Evolutionary conservation across 2,113 vertebrate species (phyloP), one percentile per base, ranked within the genome.

Genomic region (Nannospalax galili): DNA sequence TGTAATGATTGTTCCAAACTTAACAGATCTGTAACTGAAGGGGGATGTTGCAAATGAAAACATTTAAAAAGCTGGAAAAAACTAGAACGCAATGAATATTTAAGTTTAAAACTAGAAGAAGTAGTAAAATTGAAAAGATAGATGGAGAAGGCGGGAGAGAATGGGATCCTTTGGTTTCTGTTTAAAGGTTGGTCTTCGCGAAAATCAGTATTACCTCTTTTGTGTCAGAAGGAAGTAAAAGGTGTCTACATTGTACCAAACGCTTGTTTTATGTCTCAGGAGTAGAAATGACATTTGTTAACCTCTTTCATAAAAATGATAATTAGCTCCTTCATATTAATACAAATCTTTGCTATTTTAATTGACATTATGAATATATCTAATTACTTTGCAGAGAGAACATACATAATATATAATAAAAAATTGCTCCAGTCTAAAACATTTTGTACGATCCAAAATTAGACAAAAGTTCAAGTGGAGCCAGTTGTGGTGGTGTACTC

Each of bases 231-330:
- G 9, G 80, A 80, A 60, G 30, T 42, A 70, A 40, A 74, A 62
- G 65, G 12, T 45, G 24, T 72, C 28, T 26, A 89, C 24, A 89
- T 79, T 37, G 52, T 90, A 42, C 1, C 60, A 65, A 95, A 35
- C 9, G 5, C 37, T 22, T 28, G 40, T 72, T 92, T 72, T 22
- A 6, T 73, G 77, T 78, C 40, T 88, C 15, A 94, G 42, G 69
- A 58, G n/a, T 48, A 90, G 69, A 93, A 35, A 42, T 64, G 17
- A 78, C 64, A 75, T 94, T 84, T 86, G 10, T 30, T 94, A 70
- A 65, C 6, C 69, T 35, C 30, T 88, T 84, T 69, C 72, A 89
- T 70, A 92, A 79, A 65, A 78, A 58, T 64, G 15, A 70, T 64
- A 65, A 70, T 82, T 67, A 65, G 45, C 22, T 94, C 32, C 5